These are phyloP conservation scores for Squalus acanthias DNA, from an alignment of 2,797 vertebrate genomes.

Conservation along the genomic window DNA sequence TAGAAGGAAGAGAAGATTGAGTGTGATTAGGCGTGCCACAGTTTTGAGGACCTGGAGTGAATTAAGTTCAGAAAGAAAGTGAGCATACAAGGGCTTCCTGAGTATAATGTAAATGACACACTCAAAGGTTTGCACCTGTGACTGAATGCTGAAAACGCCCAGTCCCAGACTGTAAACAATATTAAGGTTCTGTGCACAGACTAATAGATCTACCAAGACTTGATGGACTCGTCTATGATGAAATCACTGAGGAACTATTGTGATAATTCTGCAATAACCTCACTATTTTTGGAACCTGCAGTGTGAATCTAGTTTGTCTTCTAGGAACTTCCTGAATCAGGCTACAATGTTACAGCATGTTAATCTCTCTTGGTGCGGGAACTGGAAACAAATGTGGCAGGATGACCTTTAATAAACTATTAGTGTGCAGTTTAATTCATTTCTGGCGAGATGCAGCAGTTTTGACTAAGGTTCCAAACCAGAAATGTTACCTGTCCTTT, in stretches of 20 bases:
- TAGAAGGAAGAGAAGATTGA: conserved; percentile 1
- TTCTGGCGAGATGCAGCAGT: not conserved
- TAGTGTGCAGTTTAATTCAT: not conserved
- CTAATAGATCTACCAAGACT: not conserved
- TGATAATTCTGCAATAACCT: not conserved
- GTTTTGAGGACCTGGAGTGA: not conserved
- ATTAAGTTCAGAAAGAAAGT: not conserved
- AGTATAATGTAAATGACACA: not conserved
- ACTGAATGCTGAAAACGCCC: not conserved
- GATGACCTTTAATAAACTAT: not conserved
- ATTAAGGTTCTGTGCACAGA: not conserved
- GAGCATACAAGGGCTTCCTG: not conserved
- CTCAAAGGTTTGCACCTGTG: not conserved
- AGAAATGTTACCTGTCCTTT: not conserved
- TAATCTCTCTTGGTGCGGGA: not conserved
- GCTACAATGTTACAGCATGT: not conserved
- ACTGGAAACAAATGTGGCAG: not conserved
- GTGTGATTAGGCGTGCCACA: not conserved
- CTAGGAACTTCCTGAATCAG: not conserved
- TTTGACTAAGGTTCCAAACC: not conserved
- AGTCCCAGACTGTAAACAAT: not conserved
- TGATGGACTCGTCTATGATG: not conserved
- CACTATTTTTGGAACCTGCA: not conserved
- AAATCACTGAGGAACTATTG: not conserved
- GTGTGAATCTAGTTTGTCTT: not conserved